Evolutionary conservation across 2,888 invertebrate genomes (phyloP), one percentile per base, ranked within the genome.

Genomic region (Phalangium opilio): DNA sequence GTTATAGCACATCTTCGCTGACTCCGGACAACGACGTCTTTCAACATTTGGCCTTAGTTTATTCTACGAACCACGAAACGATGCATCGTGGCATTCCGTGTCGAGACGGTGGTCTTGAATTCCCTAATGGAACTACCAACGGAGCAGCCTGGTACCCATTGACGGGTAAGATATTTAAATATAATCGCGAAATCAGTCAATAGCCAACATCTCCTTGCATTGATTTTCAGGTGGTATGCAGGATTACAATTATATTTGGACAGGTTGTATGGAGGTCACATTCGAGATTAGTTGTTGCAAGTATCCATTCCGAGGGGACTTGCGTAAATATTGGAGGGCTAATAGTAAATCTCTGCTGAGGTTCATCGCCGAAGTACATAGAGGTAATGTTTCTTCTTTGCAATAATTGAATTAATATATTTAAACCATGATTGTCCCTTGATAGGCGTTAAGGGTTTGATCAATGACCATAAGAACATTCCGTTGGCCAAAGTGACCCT

Each of bases 261-360:
- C 81, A 61, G 90, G 90, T 12, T 87, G 87, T 64, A 84, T 93
- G 84, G 91, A 91, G 67, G 75, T 91, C n/a, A 90, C 91, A 0
- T 68, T 93, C 40, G 91, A 93, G 67, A 76, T 93, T 47, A 85
- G 87, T 0, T 93, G 93, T 67, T 93, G 91, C 70, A 93, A 91
- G 69, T 91, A 78, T 66, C 93, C 93, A 2, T 78, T 78, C 0
- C 78, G 81, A 0, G 75, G 77, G 50, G 79, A 86, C 62, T 68
- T 93, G 41, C 76, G 77, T 18, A 76, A 78, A 57, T 84, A 84
- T 65, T 93, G 91, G 91, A 76, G 79, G 53, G 83, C 87, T 57
- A 91, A 93, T 68, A 79, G 78, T 67, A 74, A 79, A 82, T 77
- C 86, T 0, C 67, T 89, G 52, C 75, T 89, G 43, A 81, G 82